phyloP scores from a whole-genome alignment of 64 coral and sea anemone species.

The Porites lutea region DNA sequence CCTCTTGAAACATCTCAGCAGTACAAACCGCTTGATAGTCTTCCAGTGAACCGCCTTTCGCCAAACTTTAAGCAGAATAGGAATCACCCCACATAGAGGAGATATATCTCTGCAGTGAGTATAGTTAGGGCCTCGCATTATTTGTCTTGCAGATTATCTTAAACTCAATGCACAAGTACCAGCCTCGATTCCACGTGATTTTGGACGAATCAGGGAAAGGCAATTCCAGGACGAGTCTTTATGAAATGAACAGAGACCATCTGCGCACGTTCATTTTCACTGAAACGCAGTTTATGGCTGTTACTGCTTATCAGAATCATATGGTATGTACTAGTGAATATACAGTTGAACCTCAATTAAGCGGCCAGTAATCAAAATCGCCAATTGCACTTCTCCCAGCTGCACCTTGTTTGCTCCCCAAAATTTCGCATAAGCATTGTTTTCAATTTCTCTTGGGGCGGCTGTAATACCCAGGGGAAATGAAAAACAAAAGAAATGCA shows the following conservation, averaged over 20 bases:
- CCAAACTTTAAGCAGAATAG: neutral
- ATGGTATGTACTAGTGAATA: slow-evolving; percentile 18
- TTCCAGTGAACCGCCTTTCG: too few relatives aligned
- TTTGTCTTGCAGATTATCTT: slow-evolving; percentile 88
- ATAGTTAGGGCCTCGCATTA: neutral
- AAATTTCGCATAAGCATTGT: too few relatives aligned
- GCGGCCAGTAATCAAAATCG: too few relatives aligned
- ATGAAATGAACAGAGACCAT: slow-evolving; percentile 89
- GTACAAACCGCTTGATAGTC: too few relatives aligned
- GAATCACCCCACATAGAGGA: neutral
- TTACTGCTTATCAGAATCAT: slow-evolving; percentile 97
- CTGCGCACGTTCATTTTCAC: slow-evolving; percentile 95
- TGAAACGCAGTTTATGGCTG: slow-evolving; percentile 99
- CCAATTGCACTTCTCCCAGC: too few relatives aligned
- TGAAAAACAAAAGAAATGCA: too few relatives aligned
- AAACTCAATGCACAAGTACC: slow-evolving; percentile 99
- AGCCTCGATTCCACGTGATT: slow-evolving; percentile 97
- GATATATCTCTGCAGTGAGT: too few relatives aligned
- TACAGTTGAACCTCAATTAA: too few relatives aligned
- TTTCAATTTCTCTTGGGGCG: too few relatives aligned
- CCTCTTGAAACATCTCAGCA: too few relatives aligned
- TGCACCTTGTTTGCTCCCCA: too few relatives aligned
- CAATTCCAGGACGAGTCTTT: slow-evolving; percentile 67
- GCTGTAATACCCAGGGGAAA: too few relatives aligned
- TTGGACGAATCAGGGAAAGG: slow-evolving; percentile 81